Percentiles rank a stretch among this genome's conserved stretches.
Conservation (phyloP, 2,113 vertebrate species). For the Ctenodactylus gundi region DNA sequence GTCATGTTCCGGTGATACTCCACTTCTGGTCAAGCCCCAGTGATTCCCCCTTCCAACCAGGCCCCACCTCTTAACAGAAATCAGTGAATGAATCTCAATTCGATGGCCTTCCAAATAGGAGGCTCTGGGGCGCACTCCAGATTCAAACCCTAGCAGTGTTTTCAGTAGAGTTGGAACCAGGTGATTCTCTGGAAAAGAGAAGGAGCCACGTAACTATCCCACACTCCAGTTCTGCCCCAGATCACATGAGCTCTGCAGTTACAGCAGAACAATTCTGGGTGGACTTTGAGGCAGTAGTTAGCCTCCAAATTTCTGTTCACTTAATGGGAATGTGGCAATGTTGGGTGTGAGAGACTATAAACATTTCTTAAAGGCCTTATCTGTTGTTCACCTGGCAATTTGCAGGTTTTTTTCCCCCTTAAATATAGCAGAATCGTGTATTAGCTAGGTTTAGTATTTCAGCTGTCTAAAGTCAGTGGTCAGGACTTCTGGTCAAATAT, state of each 20-base stretch:
- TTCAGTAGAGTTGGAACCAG: conserved; percentile 27
- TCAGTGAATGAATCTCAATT: too few species aligned
- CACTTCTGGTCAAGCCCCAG: too few species aligned
- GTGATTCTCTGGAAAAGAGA: neutral
- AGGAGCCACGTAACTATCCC: neutral
- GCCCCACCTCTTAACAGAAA: too few species aligned
- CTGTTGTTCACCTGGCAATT: neutral
- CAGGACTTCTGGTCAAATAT: neutral
- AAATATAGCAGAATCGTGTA: neutral
- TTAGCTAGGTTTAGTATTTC: conserved; percentile 37
- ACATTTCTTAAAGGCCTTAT: neutral
- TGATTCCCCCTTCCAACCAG: too few species aligned
- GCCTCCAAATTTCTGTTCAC: neutral
- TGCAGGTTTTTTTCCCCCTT: neutral
- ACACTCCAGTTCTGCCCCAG: neutral
- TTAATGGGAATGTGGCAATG: neutral
- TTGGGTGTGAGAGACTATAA: neutral
- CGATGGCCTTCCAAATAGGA: too few species aligned
- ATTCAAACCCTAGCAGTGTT: too few species aligned
- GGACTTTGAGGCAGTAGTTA: neutral
- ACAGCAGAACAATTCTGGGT: neutral
- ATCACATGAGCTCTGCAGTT: neutral
- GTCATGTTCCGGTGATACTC: too few species aligned
- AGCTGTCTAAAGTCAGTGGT: neutral
- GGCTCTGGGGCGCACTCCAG: too few species aligned